Conservation (phyloP, 53 echinoderm and acorn worm species). For the Henricia sp. region DNA sequence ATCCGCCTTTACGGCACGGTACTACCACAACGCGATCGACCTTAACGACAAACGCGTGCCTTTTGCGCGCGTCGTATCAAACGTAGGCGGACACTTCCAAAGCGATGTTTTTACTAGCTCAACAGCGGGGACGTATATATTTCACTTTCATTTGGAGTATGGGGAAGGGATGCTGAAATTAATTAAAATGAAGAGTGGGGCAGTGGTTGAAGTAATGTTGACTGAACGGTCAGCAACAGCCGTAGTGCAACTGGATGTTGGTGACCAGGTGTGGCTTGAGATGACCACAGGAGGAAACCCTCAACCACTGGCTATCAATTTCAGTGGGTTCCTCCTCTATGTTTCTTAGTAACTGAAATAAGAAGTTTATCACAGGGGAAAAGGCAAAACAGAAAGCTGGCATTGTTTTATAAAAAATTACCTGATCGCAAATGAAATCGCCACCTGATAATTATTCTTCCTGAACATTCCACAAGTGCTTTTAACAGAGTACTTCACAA, state of each 20-base stretch:
- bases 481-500: too few species aligned
- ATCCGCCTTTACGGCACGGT: constrained; percentile 36
- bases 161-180: constrained; percentile 31
- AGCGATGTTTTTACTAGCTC: not conserved
- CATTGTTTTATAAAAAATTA: too few species aligned
- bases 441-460: too few species aligned
- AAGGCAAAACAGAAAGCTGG: too few species aligned
- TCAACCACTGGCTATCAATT: constrained; percentile 41
- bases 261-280: constrained; percentile 46
- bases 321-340: constrained; percentile 51
- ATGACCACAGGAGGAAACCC: constrained; percentile 28
- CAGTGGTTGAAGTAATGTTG: not conserved
- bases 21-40: constrained; percentile 28
- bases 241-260: constrained; percentile 26
- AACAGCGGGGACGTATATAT: constrained; percentile 37
- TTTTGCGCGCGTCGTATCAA: constrained; percentile 11
- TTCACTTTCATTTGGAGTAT: constrained; percentile 44
- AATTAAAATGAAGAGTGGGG: constrained; percentile 28
- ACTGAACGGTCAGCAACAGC: constrained; percentile 33
- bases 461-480: too few species aligned
- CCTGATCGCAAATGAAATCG: too few species aligned
- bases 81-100: constrained; percentile 48
- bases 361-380: too few species aligned
- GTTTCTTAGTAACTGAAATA: constrained; percentile 38
- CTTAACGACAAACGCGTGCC: constrained; percentile 18